Evolutionary conservation across 2,113 vertebrate species (phyloP).

Genomic region (Triplophysa rosa): DNA sequence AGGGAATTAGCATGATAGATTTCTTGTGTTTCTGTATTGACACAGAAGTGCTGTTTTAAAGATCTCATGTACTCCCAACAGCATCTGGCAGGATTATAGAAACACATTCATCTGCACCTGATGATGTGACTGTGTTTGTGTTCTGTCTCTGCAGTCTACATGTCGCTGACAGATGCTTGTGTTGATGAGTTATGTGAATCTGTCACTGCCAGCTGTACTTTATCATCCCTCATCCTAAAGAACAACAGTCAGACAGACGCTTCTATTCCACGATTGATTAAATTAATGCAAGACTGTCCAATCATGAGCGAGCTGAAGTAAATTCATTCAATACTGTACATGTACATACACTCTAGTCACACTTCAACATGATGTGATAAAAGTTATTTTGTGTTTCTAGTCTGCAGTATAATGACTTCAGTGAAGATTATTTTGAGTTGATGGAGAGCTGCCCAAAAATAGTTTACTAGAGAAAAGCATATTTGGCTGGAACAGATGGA

Average conservation of each 20-base stretch:
- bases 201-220: conserved; percentile 55
- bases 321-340: conserved; percentile 10
- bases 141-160: conserved; percentile 58
- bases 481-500: background rate
- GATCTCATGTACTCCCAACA: too few relatives aligned
- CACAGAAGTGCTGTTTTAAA: too few relatives aligned
- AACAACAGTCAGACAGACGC: conserved; percentile 68
- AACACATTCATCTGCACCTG: background rate
- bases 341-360: background rate
- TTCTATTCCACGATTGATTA: conserved; percentile 63
- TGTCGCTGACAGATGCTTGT: conserved; percentile 63
- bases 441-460: conserved; percentile 61
- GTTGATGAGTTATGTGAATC: conserved; percentile 65
- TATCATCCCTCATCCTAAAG: conserved; percentile 66
- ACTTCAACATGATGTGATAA: background rate
- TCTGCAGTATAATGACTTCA: conserved; percentile 69
- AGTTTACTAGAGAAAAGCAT: conserved; percentile 56
- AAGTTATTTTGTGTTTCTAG: conserved; percentile 49
- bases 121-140: background rate
- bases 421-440: conserved; percentile 66
- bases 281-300: conserved; percentile 57
- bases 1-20: too few relatives aligned
- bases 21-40: too few relatives aligned
- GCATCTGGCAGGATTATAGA: too few relatives aligned
- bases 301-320: conserved; percentile 66